Conservation (phyloP, 2,888 invertebrate genomes). For the Cheilosia grossa region DNA sequence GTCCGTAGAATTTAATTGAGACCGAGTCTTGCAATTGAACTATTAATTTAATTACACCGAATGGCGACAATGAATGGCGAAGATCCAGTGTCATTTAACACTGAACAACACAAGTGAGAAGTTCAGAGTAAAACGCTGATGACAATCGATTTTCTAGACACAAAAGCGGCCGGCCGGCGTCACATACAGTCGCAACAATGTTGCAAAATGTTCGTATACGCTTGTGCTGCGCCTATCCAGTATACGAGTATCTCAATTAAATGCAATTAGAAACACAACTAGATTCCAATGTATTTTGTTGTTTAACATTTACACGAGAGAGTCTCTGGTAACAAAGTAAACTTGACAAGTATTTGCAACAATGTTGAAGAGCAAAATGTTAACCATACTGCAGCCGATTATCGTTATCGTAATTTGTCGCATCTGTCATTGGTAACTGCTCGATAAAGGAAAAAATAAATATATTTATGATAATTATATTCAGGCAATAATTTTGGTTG, state of each 20-base stretch:
- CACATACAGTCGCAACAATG: background rate
- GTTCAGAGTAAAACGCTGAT: background rate
- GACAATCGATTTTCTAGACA: background rate
- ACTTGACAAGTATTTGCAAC: constrained; percentile 33
- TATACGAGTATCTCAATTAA: constrained; percentile 6
- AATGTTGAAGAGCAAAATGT: constrained; percentile 6
- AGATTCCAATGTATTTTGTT: background rate
- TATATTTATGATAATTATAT: constrained; percentile 28
- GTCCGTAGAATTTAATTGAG: background rate
- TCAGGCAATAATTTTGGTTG: constrained; percentile 37
- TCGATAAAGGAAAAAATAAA: constrained; percentile 32
- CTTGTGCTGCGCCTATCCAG: background rate
- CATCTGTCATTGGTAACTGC: constrained; percentile 25
- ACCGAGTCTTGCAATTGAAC: constrained; percentile 1
- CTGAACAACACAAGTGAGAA: constrained; percentile 3
- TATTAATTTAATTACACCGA: constrained; percentile 2
- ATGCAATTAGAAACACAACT: constrained; percentile 20
- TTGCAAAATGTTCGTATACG: background rate
- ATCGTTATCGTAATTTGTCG: constrained; percentile 55
- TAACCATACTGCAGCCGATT: constrained; percentile 30
- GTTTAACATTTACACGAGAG: background rate
- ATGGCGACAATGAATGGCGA: background rate
- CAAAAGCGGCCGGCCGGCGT: background rate
- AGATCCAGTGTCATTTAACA: background rate
- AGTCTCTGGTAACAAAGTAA: constrained; percentile 23